Conservation (phyloP, 2,888 invertebrate species). For the Cosmorhoe ocellata region DNA sequence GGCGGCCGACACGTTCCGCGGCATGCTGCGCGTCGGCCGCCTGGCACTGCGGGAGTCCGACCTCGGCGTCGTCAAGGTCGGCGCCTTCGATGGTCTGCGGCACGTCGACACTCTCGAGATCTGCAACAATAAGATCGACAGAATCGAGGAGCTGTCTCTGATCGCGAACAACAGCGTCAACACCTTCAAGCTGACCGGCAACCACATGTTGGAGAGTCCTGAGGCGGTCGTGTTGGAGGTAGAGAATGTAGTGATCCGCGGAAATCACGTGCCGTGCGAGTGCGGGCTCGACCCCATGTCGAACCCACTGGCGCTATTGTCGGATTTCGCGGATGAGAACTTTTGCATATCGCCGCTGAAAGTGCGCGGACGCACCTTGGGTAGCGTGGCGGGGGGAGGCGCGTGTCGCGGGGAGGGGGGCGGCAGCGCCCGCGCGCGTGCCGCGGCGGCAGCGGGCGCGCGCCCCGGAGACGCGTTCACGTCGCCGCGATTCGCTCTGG, state of each 20-base stretch:
- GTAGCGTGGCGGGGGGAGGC: conserved; percentile 66
- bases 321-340: conserved; percentile 88
- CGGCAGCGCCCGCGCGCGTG: conserved; percentile 61
- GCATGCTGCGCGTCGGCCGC: conserved; percentile 88
- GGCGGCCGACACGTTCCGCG: conserved; percentile 88
- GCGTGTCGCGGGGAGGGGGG: conserved; percentile 55
- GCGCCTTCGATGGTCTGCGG: conserved; percentile 89
- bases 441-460: conserved; percentile 65
- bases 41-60: conserved; percentile 92
- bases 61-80: conserved; percentile 87
- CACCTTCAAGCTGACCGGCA: conserved; percentile 89
- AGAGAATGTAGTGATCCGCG: conserved; percentile 86
- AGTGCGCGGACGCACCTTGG: conserved; percentile 90
- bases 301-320: conserved; percentile 87
- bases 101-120: conserved; percentile 89
- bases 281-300: conserved; percentile 91
- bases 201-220: conserved; percentile 91
- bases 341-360: conserved; percentile 93
- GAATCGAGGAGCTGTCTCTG: conserved; percentile 88
- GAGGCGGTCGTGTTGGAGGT: conserved; percentile 88
- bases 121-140: conserved; percentile 92
- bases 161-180: conserved; percentile 87
- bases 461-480: conserved; percentile 57
- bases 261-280: conserved; percentile 94
- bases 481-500: conserved; percentile 56